These are phyloP conservation scores for cattle (Bos taurus) DNA, from an alignment of 2,113 vertebrate genomes.

Conservation along the genomic window ARS-UCD2.0 NC_037347.1:12182501-12183000, in stretches of 20 bases:
- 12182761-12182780: not conserved
- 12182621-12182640: constrained; percentile 28
- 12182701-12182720: constrained; percentile 24
- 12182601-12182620: constrained; percentile 32
- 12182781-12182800: constrained; percentile 14
- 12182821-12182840: not conserved
- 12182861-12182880: constrained; percentile 19
- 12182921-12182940: not conserved
- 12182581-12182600: constrained; percentile 40
- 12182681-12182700: not conserved
- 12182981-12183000: not conserved
- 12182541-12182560: not conserved
- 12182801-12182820: constrained; percentile 19
- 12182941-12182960: not conserved
- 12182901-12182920: constrained; percentile 41
- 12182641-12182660: constrained; percentile 37
- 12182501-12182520: not conserved
- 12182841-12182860: not conserved
- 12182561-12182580: constrained; percentile 37
- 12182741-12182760: constrained; percentile 32
- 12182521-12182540: not conserved
- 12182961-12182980: constrained; percentile 12
- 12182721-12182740: constrained; percentile 35
- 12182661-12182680: constrained; percentile 21
- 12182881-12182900: constrained; percentile 10